Evolutionary conservation across 35 echinoderm and acorn worm species (phyloP), one percentile per base, ranked within the genome.

Genomic region (Stichopus chloronotus): DNA sequence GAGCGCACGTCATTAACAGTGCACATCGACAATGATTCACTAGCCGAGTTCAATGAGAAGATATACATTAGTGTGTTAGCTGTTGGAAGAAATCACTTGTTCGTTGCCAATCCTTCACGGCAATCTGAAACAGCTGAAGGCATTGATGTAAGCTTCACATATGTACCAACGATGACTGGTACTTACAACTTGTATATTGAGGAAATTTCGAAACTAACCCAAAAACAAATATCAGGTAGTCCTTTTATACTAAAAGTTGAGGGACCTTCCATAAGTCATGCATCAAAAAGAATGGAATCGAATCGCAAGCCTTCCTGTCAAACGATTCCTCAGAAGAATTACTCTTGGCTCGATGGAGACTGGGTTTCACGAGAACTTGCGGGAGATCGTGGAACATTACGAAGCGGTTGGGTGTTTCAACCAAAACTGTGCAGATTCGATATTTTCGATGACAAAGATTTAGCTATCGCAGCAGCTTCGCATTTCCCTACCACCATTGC

Each of bases 361-460:
- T 88, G 86, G 86, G 55, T 88, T 25, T 30, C 57, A 4, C 19
- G 86, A 5, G 52, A 63, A 52, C 13, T 88, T 14, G 58, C 19
- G 19, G 86, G 61, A 25, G 63, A 60, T 13, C 57, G 25, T 7
- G 86, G 86, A n/a, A 25, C 52, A 6, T 63, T 88, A 22, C 55
- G 57, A 21, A 88, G 86, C 58, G 86, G 86, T 8, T 88, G 86
- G 86, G 11, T 88, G 8, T 88, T 63, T 69, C 86, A 88, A 69
- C 86, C 86, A 60, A 88, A 21, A 22, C 25, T 20, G 30, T 89
- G 87, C 24, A 89, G 87, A 14, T 72, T 89, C 14, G 87, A 89
- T 43, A 89, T 25, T 53, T 89, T 89, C 30, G 71, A 19, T 5
- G 19, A 7, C 6, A 61, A 89, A 22, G 87, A 89, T 10, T 16